These are phyloP conservation scores for Thunnus maccoyii DNA, from an alignment of 2,113 vertebrate species.

Conservation along the genomic window DNA sequence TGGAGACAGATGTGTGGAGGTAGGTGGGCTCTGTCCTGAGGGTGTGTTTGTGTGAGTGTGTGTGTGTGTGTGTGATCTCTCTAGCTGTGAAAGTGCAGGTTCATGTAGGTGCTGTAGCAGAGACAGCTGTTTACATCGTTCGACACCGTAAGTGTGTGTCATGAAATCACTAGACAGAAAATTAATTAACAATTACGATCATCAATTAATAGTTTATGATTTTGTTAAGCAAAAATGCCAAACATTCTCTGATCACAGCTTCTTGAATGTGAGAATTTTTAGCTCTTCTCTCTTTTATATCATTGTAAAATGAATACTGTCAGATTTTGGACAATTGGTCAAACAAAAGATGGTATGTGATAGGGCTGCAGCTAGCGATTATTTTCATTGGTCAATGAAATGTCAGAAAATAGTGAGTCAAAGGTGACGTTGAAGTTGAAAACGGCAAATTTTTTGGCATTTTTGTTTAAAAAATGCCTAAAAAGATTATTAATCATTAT, in stretches of 20 bases:
- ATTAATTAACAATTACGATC: not conserved
- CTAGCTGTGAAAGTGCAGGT: constrained; percentile 38
- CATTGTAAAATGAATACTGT: not conserved
- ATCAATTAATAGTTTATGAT: not conserved
- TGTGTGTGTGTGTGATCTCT: constrained; percentile 9
- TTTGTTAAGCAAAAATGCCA: constrained; percentile 10
- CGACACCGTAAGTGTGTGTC: constrained; percentile 30
- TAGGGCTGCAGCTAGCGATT: no score
- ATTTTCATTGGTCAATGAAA: no score
- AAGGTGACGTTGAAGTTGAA: no score
- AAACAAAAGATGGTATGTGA: no score
- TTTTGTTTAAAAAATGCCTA: no score
- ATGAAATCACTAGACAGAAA: not conserved
- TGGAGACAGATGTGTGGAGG: constrained; percentile 62
- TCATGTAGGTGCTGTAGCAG: not conserved
- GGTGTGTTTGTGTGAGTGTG: constrained; percentile 10
- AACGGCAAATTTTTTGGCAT: no score
- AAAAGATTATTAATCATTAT: no score
- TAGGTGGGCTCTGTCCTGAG: constrained; percentile 62
- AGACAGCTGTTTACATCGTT: constrained; percentile 39
- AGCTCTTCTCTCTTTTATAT: not conserved
- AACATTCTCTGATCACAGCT: no score
- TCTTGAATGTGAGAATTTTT: no score
- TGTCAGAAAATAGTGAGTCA: no score
- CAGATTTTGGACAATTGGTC: not conserved